These are phyloP conservation scores for Zaprionus tsacasi DNA, from an alignment of 1,140 invertebrate species.

Conservation along the genomic window DNA sequence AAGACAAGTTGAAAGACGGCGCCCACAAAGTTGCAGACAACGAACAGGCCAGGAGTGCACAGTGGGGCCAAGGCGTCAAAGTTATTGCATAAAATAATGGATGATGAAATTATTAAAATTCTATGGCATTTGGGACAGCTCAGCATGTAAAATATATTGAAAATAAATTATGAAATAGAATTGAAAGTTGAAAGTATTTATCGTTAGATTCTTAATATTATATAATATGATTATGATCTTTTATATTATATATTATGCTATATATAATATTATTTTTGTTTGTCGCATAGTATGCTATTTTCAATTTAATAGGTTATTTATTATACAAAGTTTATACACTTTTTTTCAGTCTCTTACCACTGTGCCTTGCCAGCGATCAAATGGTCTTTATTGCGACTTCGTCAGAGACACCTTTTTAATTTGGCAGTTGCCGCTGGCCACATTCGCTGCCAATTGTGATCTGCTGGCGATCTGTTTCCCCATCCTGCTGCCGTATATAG, in stretches of 20 bases:
- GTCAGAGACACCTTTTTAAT: conserved; percentile 79
- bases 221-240: too few relatives aligned
- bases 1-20: conserved; percentile 63
- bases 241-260: too few relatives aligned
- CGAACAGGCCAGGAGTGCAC: background rate
- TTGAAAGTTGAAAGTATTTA: too few relatives aligned
- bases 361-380: conserved; percentile 47
- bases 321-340: too few relatives aligned
- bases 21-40: conserved; percentile 74
- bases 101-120: background rate
- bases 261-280: too few relatives aligned
- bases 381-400: conserved; percentile 71
- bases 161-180: background rate
- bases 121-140: background rate
- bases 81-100: too few relatives aligned
- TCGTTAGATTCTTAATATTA: too few relatives aligned
- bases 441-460: background rate
- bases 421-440: conserved; percentile 62
- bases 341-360: background rate
- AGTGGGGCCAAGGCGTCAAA: background rate
- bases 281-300: too few relatives aligned
- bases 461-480: background rate
- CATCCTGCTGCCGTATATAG: conserved; percentile 1
- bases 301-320: too few relatives aligned
- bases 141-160: too few relatives aligned